Conservation (phyloP, 2,113 vertebrate species). For the Ceuthmochares aereus region DNA sequence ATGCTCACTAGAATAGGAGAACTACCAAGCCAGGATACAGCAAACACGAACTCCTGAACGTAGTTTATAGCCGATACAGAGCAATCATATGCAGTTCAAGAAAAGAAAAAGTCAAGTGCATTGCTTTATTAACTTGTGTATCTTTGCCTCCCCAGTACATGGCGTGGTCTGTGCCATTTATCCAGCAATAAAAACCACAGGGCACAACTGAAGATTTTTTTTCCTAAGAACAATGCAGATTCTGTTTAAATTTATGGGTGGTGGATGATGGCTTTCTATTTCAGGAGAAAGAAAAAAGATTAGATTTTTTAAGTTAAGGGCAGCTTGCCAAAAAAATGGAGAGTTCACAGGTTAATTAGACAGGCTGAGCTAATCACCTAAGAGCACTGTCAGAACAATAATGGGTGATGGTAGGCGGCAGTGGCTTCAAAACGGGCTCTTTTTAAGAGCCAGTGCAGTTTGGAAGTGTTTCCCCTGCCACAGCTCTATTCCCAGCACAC, state of each 20-base stretch:
- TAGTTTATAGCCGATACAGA: neutral
- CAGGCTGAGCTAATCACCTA: constrained; percentile 34
- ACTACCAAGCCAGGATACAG: constrained; percentile 33
- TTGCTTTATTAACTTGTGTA: neutral
- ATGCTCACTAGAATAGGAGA: neutral
- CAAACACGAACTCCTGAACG: neutral
- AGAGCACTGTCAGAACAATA: constrained; percentile 2
- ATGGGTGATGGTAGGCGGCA: neutral
- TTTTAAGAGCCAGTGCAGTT: neutral
- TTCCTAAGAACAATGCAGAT: neutral
- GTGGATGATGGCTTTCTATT: neutral
- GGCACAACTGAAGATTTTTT: neutral
- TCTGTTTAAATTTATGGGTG: neutral
- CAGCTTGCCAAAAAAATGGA: neutral
- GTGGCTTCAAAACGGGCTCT: neutral
- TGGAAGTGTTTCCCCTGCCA: constrained; percentile 42
- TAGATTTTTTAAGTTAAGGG: constrained; percentile 25
- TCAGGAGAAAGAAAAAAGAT: neutral
- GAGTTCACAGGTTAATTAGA: constrained; percentile 28
- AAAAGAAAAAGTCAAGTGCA: neutral
- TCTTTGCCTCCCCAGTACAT: neutral
- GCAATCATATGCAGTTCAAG: neutral
- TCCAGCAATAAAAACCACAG: neutral
- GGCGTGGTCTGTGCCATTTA: neutral
- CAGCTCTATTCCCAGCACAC: constrained; percentile 40